Evolutionary conservation across 2,797 vertebrate species (phyloP), one percentile per base, ranked within the genome.

Genomic region (Phoebastria nigripes): DNA sequence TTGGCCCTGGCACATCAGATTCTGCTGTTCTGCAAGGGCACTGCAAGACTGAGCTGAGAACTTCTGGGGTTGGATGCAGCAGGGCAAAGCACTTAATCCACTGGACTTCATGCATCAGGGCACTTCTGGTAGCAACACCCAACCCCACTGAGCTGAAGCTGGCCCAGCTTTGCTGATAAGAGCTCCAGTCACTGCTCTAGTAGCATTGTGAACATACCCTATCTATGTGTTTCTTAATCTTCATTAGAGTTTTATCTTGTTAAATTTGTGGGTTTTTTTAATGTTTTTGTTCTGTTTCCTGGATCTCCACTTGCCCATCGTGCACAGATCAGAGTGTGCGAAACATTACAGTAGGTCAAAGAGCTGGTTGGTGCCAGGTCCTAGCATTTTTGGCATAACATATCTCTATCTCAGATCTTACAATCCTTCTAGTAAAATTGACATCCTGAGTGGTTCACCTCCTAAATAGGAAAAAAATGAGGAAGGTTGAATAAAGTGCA

Each of bases 361-460:
- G 39, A 63, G 49, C 31, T 96, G 54, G 33, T 51, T 71, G 65
- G 22, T 88, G 80, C 83, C 71, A 94, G 22, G 22, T 89, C 17
- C 33, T 70, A 79, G 37, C 65, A 80, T 88, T 94, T 92, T 93
- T 95, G 77, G 24, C 80, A 28, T 74, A 95, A 83, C 77, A 89
- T 62, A 77, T 91, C 65, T 84, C 29, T 92, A 46, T 79, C 92
- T 90, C 28, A 8, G 37, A 72, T 89, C 46, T 76, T 76, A 71
- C 7, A 90, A 7, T 90, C 35, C 42, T 92, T 89, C 87, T 51
- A 76, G 70, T 92, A 87, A 82, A 88, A 84, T 11, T 93, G 77
- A 86, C 61, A 37, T 78, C 47, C 44, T n/a, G 41, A 51, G 39
- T 63, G 37, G 25, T 90, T 96, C 19, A 29, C 73, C 17, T 91